Conservation (phyloP, 2,113 vertebrate species). For the Murina feae region DNA sequence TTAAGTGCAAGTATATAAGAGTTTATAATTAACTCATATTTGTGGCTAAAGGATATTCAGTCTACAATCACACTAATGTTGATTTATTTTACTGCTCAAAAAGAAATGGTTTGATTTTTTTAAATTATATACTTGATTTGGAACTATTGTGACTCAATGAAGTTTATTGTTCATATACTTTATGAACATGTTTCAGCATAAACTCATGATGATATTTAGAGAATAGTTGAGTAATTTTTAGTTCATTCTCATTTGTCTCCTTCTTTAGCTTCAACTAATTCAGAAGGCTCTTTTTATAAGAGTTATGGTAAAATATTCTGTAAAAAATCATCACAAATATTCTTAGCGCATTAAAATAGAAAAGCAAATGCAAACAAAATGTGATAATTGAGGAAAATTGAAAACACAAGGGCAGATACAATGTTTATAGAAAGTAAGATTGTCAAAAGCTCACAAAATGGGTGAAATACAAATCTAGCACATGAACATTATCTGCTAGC, state of each 20-base stretch:
- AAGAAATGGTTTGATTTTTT: constrained; percentile 50
- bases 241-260: constrained; percentile 49
- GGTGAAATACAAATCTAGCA: constrained; percentile 48
- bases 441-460: constrained; percentile 35
- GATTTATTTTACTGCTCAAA: constrained; percentile 63
- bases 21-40: constrained; percentile 59
- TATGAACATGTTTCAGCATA: constrained; percentile 39
- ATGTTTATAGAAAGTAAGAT: constrained; percentile 53
- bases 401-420: constrained; percentile 54
- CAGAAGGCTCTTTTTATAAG: constrained; percentile 14
- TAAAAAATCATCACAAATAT: constrained; percentile 15
- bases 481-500: constrained; percentile 54
- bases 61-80: constrained; percentile 7
- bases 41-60: constrained; percentile 45
- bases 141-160: constrained; percentile 40
- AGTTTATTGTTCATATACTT: constrained; percentile 51
- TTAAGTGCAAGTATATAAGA: constrained; percentile 66
- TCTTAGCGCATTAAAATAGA: constrained; percentile 26
- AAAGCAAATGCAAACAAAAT: constrained; percentile 3
- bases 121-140: constrained; percentile 51
- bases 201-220: constrained; percentile 46
- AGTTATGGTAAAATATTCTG: constrained; percentile 3
- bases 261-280: constrained; percentile 47
- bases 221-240: constrained; percentile 49
- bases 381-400: not conserved